Evolutionary conservation across 2,888 invertebrate genomes (phyloP), one percentile per base, ranked within the genome.

Genomic region (Dermolepida albohirtum): DNA sequence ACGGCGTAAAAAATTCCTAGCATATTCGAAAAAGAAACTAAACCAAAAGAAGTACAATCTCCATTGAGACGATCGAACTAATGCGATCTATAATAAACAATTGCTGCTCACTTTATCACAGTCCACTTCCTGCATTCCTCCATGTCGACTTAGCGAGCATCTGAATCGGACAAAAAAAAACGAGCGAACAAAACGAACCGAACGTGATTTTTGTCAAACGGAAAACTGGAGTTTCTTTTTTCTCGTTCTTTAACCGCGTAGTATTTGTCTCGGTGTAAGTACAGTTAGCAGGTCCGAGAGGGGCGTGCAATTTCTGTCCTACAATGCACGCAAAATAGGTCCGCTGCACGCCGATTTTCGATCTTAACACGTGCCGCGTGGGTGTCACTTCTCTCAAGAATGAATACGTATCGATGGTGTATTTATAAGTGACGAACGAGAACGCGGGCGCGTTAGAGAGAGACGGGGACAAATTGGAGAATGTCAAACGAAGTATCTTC

Each of bases 81-180:
- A 34, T 10, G 34, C 34, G 34, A 34, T 34, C 34, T 34, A 10
- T 34, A 34, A 66, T 22, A 63, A 63, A 67, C 44, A 67, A 63
- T 63, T 63, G 63, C 44, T 63, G 44, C 50, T 62, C 63, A 43
- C 47, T 67, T 51, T 63, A 63, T 63, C 44, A 63, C 63, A 71
- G 55, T 67, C 67, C 66, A 72, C 78, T 78, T 79, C 78, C 78
- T 77, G 76, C 77, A 79, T 79, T 78, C 78, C 78, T 71, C 77
- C 78, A 77, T 78, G 79, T 78, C 76, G 75, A 69, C 69, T 69
- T 70, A 73, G 73, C 74, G 66, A 62, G 72, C 34, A 34, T 34
- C 34, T 2, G 34, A 34, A 34, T 34, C 6, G 34, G 34, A 34
- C 10, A 10, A 10, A 34, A 34, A 34, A 34, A 34, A 34, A 22